Evolutionary conservation across 1,140 invertebrate genomes (phyloP).

Genomic region (Brachionus koreanus): DNA sequence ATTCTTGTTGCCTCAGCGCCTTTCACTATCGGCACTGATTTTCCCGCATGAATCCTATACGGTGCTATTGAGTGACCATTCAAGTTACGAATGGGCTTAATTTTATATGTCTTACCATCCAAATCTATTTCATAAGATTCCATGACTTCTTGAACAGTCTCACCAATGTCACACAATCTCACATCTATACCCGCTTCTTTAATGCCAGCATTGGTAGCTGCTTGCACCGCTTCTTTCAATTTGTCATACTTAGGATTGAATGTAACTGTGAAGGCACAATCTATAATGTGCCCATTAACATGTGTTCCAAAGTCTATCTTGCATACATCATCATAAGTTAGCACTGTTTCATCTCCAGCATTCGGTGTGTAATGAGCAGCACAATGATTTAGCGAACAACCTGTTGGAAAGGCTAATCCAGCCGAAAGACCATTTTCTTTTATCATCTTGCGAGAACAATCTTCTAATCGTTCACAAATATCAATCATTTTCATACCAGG

Average conservation of each 20-base stretch:
- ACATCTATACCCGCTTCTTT: slow-evolving; percentile 92
- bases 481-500: slow-evolving; percentile 99
- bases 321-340: slow-evolving; percentile 92
- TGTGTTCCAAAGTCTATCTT: slow-evolving; percentile 99
- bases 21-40: slow-evolving; percentile 98
- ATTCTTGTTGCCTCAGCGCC: slow-evolving; percentile 93
- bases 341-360: slow-evolving; percentile 88
- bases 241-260: slow-evolving; percentile 97
- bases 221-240: slow-evolving; percentile 87
- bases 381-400: slow-evolving; percentile 95
- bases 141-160: slow-evolving; percentile 98
- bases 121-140: slow-evolving; percentile 97
- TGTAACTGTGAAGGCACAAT: slow-evolving; percentile 94
- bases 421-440: slow-evolving; percentile 90
- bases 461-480: slow-evolving; percentile 92
- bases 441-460: slow-evolving; percentile 81
- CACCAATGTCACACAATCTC: slow-evolving; percentile 91
- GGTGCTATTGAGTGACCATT: slow-evolving; percentile 97
- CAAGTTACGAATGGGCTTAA: slow-evolving; percentile 94
- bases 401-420: slow-evolving; percentile 95
- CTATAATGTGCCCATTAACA: slow-evolving; percentile 95
- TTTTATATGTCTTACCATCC: slow-evolving; percentile 89
- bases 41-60: slow-evolving; percentile 96
- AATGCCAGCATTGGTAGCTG: slow-evolving; percentile 96
- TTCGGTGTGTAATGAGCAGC: slow-evolving; percentile 99